These are phyloP conservation scores for Papilio machaon DNA, from an alignment of 1,140 invertebrate species.

Conservation along the genomic window DNA sequence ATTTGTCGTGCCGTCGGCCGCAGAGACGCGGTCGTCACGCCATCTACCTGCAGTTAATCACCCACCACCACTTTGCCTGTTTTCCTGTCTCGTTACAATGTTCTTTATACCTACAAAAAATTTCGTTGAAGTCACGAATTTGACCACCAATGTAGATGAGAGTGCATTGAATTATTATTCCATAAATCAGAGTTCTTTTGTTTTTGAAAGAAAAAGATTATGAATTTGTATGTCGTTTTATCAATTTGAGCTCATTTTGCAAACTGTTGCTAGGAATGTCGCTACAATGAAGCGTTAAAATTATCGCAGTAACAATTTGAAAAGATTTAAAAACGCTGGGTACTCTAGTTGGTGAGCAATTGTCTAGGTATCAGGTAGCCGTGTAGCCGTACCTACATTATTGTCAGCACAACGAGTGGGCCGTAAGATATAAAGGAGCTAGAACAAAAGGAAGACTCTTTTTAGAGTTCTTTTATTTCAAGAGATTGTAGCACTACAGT, in stretches of 20 bases:
- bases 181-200: neutral
- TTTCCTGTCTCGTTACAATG: slow-evolving; percentile 39
- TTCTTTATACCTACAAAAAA: slow-evolving; percentile 39
- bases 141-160: neutral
- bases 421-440: slow-evolving; percentile 71
- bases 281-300: slow-evolving; percentile 10
- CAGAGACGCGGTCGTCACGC: slow-evolving; percentile 55
- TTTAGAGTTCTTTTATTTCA: slow-evolving; percentile 76
- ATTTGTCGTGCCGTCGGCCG: slow-evolving; percentile 55
- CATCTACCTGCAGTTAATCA: slow-evolving; percentile 44
- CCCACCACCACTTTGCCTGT: slow-evolving; percentile 46
- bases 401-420: slow-evolving; percentile 65
- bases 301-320: slow-evolving; percentile 10
- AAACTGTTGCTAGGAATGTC: neutral
- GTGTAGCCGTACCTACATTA: slow-evolving; percentile 68
- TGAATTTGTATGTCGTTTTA: slow-evolving; percentile 2
- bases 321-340: slow-evolving; percentile 44
- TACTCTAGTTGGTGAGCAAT: slow-evolving; percentile 61
- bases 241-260: neutral
- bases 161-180: neutral
- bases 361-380: slow-evolving; percentile 63
- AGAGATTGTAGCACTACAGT: slow-evolving; percentile 74
- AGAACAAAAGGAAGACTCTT: slow-evolving; percentile 72
- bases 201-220: neutral
- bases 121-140: slow-evolving; percentile 1